Base-by-base conservation (phyloP, 2,888 invertebrate genomes). In the Salticus scenicus region DNA sequence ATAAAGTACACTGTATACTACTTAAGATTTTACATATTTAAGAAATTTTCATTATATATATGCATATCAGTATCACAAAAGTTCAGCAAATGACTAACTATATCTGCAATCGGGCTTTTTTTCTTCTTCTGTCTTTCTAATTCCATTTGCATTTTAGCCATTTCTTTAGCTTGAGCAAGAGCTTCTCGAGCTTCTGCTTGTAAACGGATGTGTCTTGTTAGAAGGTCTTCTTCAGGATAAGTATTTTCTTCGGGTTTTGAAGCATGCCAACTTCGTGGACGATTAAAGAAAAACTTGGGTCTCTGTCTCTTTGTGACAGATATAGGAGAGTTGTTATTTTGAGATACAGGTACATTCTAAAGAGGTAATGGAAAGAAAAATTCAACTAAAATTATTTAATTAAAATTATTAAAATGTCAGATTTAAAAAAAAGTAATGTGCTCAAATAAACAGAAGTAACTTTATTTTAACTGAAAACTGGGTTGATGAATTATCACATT, bases 81-180 rank as follows among this genome's bases (percentile, higher is more conserved):
- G n/a, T n/a, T n/a, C n/a, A n/a, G n/a, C n/a, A n/a, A n/a, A n/a
- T n/a, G n/a, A 85, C 84, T 79, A 77, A 97, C 94, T 94, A 97
- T 96, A 92, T 96, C 95, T 30, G 96, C 96, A 88, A 97, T 96
- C 24, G 96, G 96, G 89, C 95, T 95, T 89, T 94, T 94, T 88
- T 90, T 89, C 73, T 89, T 88, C 76, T 89, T 88, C 78, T 91
- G 90, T 74, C 89, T 89, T 83, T 91, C 91, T 57, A 91, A 89
- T 81, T 91, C 95, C 95, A 97, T 96, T 92, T 97, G 96, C 94
- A 96, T 94, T 89, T 95, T 94, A 41, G 97, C 97, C 94, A 96
- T 95, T 91, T 96, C 95, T 91, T 97, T 96, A 30, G 97, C 97
- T 92, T 97, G 96, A 0, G 96, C 95, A 87, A 97, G 92, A 5